Evolutionary conservation across 2,888 invertebrate species (phyloP).

Genomic region (Synergus laeviventris): DNA sequence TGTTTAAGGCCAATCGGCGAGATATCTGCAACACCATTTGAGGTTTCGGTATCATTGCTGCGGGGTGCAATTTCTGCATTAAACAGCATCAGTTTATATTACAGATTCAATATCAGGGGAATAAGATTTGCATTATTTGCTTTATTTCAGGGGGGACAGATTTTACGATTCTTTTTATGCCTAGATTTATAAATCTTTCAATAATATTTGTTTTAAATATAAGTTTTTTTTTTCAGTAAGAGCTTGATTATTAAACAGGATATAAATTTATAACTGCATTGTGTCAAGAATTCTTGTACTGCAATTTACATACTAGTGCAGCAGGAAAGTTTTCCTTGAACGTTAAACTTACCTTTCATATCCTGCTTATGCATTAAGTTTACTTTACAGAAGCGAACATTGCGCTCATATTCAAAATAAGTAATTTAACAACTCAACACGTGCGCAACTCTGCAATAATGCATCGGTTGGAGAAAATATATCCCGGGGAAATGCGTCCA

Average conservation of each 20-base stretch:
- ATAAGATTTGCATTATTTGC: not conserved
- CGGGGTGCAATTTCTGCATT: not conserved
- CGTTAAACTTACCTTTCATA: not conserved
- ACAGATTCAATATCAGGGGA: not conserved
- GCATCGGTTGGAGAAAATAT: conserved; percentile 30
- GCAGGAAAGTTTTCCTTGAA: not conserved
- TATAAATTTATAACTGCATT: not conserved
- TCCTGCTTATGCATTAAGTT: conserved; percentile 3
- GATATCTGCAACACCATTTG: conserved; percentile 27
- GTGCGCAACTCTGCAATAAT: conserved; percentile 33
- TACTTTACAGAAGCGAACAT: conserved; percentile 9
- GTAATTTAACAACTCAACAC: conserved; percentile 34
- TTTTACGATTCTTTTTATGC: too few species aligned
- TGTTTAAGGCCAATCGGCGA: conserved; percentile 33
- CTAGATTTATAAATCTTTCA: too few species aligned
- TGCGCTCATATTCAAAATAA: conserved; percentile 32
- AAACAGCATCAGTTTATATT: not conserved
- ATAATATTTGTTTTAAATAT: not conserved
- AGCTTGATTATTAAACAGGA: not conserved
- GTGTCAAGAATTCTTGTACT: not conserved
- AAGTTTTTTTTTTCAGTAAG: not conserved
- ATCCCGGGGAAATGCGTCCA: conserved; percentile 16
- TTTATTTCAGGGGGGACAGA: too few species aligned
- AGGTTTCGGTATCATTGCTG: conserved; percentile 19
- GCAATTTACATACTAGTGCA: not conserved